Evolutionary conservation across 2,888 invertebrate species (phyloP).

Genomic region (Apamea sordens): DNA sequence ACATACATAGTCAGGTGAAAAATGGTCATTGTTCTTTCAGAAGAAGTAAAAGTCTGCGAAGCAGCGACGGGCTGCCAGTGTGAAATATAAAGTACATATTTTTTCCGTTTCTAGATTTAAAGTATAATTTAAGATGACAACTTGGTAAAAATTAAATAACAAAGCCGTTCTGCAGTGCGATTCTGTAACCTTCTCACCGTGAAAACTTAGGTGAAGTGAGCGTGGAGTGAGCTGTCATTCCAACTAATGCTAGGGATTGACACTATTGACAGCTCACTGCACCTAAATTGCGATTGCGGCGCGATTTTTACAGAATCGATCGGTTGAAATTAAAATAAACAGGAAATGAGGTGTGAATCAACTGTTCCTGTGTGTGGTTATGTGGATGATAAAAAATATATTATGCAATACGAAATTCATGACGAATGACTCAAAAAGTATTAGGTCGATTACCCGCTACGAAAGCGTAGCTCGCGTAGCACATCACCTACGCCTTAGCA

Average conservation of each 20-base stretch:
- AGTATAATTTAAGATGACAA: too few species aligned
- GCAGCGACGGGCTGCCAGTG: neutral
- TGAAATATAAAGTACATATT: neutral
- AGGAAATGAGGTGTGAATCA: too few species aligned
- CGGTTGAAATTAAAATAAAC: neutral
- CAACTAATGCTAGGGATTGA: too few species aligned
- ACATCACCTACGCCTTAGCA: slow-evolving; percentile 7
- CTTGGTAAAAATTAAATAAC: too few species aligned
- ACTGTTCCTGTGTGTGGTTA: neutral
- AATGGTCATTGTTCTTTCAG: too few species aligned
- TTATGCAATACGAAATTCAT: neutral
- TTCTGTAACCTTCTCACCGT: too few species aligned
- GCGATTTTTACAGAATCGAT: too few species aligned
- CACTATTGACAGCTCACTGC: too few species aligned
- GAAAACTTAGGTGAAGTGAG: too few species aligned
- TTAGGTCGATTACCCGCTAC: neutral
- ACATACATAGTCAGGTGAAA: too few species aligned
- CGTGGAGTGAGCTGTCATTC: too few species aligned
- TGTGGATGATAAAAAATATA: neutral
- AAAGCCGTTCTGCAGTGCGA: neutral
- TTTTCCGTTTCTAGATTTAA: neutral
- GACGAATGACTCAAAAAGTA: neutral
- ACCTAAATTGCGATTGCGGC: too few species aligned
- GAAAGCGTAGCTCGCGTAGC: slow-evolving; percentile 11
- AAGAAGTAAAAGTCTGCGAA: neutral